Evolutionary conservation across 2,888 invertebrate species (phyloP), one percentile per base, ranked within the genome.

Genomic region (Suillia variegata): DNA sequence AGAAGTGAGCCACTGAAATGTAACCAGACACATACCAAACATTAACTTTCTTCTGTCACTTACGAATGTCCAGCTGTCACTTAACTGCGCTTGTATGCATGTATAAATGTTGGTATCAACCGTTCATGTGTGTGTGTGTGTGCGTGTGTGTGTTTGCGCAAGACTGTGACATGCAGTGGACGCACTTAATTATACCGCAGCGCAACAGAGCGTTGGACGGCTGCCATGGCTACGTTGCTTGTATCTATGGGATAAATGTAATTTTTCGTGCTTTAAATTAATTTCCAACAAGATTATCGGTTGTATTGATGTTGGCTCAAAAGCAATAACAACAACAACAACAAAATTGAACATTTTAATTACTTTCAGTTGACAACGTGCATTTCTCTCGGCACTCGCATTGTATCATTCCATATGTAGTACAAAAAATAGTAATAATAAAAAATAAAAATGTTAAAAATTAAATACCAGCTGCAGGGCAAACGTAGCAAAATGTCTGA

Each of bases 1-100:
- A 18, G 20, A 45, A 20, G 45, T 13, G 13, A 17, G 45, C 20
- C 4, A 18, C 20, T 2, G 45, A 45, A 20, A 6, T 6, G 15
- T 31, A 31, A 8, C n/a, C n/a, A n/a, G n/a, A 26, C 26, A 26
- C 38, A 38, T 38, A n/a, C 38, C 8, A 38, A 8, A 38, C n/a
- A 38, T 45, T 45, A 18, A 45, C 45, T 45, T 17, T 18, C 18
- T 33, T 33, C 69, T 71, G 73, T 69, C 73, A 73, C 66, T 72
- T 70, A 65, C 58, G 62, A 60, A 56, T 67, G 67, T 73, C 61
- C 66, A 62, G 62, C 61, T 72, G 72, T 70, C 72, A 73, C 64
- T 72, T 72, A 73, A 64, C 63, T 52, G 49, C 65, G 60, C 31
- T 31, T 12, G 31, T 38, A 38, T 12, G 12, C 31, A 31, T n/a